Evolutionary conservation across 2,113 vertebrate species (phyloP), one percentile per base, ranked within the genome.

Genomic region (Chaenocephalus aceratus): DNA sequence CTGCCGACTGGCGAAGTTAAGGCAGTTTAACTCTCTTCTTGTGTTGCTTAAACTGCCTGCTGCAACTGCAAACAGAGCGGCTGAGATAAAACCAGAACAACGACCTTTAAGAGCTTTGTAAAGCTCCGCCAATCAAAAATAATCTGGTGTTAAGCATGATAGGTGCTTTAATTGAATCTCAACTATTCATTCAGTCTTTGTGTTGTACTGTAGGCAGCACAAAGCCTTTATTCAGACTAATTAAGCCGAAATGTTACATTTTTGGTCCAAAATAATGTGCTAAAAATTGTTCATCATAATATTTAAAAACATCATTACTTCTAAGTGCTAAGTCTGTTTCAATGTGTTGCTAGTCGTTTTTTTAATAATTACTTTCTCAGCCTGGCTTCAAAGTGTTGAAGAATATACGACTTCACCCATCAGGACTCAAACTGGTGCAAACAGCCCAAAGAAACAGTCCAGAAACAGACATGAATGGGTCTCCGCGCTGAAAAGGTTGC

Each of bases 321-420:
- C 10, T 45, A 9, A 23, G 49, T 0, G 18, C 36, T 54, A 12
- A 49, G 34, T 73, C 68, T 44, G 44, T 71, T 84, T 84, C 79
- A 75, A 67, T 85, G 64, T 48, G 57, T 41, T 65, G 44, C 48
- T 41, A 15, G 21, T 30, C 60, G 54, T 48, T 63, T 52, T 52
- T 36, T 74, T 68, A 78, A 86, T 84, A 82, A 83, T 85, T 85
- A 57, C 45, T 21, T 80, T 30, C 30, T 36, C 68, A 44, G 66
- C 52, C 65, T 6, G 72, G n/a, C 70, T 69, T 72, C 61, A 69
- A 58, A 70, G 49, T 70, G 79, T 15, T 51, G 44, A 60, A 26
- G 73, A 58, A 6, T 46, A 75, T 86, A 58, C 62, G 6, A 69
- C 57, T 30, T 75, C 65, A 68, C 41, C 68, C 56, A 41, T 57